Conservation (phyloP, 2,113 vertebrate species). For the Pachycephala philippinensis region DNA sequence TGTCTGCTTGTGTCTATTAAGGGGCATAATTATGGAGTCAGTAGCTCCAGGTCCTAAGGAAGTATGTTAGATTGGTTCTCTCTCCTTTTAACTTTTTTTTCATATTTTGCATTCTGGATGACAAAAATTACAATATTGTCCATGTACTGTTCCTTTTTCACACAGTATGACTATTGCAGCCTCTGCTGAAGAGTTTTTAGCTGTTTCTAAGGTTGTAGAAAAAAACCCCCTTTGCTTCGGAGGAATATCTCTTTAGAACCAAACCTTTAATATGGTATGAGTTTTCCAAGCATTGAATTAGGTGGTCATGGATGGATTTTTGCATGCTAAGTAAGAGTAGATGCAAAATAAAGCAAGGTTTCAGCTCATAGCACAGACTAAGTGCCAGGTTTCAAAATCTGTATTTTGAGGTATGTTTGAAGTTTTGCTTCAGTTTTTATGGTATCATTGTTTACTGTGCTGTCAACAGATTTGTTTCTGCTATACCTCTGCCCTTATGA, state of each 20-base stretch:
- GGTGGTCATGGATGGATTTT: neutral
- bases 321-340: neutral
- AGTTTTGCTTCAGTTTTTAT: neutral
- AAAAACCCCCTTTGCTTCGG: neutral
- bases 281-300: neutral
- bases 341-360: neutral
- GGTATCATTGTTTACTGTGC: neutral
- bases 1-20: neutral
- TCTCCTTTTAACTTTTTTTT: neutral
- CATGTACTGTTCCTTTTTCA: neutral
- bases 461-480: constrained; percentile 12
- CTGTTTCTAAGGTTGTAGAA: neutral
- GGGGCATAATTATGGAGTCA: neutral
- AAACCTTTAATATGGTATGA: neutral
- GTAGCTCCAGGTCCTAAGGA: neutral
- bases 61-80: neutral
- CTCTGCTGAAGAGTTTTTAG: neutral
- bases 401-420: neutral
- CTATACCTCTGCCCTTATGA: neutral
- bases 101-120: neutral
- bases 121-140: neutral
- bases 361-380: neutral
- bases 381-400: neutral
- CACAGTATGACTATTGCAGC: neutral
- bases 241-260: neutral